phyloP scores from a whole-genome alignment of 2,888 invertebrate genomes.

The Sepiola atlantica region DNA sequence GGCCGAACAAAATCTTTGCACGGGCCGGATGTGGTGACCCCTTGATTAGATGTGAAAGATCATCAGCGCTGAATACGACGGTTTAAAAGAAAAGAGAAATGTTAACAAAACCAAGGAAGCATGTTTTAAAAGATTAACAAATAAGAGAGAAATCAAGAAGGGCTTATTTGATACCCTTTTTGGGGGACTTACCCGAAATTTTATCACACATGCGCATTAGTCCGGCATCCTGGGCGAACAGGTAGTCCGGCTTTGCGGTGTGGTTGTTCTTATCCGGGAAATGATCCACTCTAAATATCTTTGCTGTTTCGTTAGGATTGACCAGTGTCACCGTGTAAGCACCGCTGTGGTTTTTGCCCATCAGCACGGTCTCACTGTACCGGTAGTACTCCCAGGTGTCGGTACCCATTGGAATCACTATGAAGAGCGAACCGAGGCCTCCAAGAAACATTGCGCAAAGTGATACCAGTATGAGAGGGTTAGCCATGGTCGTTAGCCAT shows the following conservation, averaged over 20 bases:
- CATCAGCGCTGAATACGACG: too few relatives aligned
- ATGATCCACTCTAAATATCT: slow-evolving; percentile 20
- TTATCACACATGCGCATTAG: slow-evolving; percentile 23
- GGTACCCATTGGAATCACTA: slow-evolving; percentile 33
- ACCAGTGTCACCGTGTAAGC: background rate
- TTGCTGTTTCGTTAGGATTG: slow-evolving; percentile 15
- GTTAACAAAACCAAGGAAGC: background rate
- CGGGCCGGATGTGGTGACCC: too few relatives aligned
- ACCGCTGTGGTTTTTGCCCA: background rate
- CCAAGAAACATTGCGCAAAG: background rate
- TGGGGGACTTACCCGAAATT: slow-evolving; percentile 39
- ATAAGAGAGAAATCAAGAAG: background rate
- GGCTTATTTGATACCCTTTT: background rate
- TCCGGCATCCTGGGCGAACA: slow-evolving; percentile 40
- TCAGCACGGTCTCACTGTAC: background rate
- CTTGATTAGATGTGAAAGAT: too few relatives aligned
- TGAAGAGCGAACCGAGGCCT: background rate
- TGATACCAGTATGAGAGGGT: slow-evolving; percentile 4
- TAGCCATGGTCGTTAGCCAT: slow-evolving; percentile 37
- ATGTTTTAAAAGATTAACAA: background rate
- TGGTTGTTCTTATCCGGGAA: slow-evolving; percentile 4
- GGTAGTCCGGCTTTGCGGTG: background rate
- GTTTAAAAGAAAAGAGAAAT: too few relatives aligned
- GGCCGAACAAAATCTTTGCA: too few relatives aligned
- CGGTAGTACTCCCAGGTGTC: slow-evolving; percentile 36